Percentiles rank a stretch among this genome's conserved stretches.
Evolutionary conservation across 2,797 vertebrate genomes (phyloP).

Genomic region (Clarias pachynema): DNA sequence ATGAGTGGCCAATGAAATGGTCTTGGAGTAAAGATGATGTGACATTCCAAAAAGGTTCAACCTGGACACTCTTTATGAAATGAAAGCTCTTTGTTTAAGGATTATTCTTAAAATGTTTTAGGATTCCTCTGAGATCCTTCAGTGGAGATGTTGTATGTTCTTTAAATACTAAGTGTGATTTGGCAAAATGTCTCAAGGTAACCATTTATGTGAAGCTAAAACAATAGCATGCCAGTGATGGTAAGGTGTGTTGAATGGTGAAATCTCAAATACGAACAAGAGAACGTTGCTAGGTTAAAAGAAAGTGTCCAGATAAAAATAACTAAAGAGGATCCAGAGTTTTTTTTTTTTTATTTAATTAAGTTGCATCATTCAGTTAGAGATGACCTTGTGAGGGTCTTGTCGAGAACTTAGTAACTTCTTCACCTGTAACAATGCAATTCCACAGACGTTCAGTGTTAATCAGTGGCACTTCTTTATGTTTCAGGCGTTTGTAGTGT

Average conservation of each 20-base stretch:
- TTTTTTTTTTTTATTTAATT: background rate
- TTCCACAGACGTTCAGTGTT: background rate
- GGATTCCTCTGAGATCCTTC: background rate
- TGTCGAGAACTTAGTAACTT: background rate
- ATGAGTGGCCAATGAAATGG: background rate
- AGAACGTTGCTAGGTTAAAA: background rate
- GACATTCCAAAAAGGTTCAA: no score
- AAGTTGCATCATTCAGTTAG: background rate
- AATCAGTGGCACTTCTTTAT: background rate
- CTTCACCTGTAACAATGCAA: background rate
- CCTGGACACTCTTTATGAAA: background rate
- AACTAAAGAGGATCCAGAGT: background rate
- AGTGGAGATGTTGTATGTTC: background rate
- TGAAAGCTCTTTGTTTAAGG: background rate
- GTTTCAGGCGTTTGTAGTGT: conserved; percentile 66
- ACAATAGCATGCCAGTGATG: background rate
- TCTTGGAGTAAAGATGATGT: background rate
- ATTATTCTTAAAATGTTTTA: background rate
- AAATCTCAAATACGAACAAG: background rate
- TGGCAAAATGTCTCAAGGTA: background rate
- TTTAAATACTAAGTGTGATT: background rate
- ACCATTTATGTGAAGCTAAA: background rate
- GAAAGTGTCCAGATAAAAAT: background rate
- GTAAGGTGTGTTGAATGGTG: background rate
- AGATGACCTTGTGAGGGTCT: no score